A percentile compares a stretch with the other conserved stretches of the same genome.
Evolutionary conservation across 2,113 vertebrate species (phyloP).

Genomic region (Carassius gibelio): DNA sequence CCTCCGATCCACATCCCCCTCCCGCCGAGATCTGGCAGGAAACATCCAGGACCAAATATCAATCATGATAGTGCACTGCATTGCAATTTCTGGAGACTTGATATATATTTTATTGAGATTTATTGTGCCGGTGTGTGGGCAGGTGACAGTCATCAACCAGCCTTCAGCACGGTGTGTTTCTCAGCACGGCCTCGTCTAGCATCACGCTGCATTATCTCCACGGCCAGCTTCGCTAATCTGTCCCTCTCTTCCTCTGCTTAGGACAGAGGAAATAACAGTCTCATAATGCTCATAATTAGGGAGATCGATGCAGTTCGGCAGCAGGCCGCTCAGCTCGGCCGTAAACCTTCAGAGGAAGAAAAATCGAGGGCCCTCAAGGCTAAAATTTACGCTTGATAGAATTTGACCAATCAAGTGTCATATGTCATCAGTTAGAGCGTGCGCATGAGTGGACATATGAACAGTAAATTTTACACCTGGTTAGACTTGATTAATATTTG

Average conservation of each 20-base stretch:
- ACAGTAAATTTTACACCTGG: slow-evolving; percentile 45
- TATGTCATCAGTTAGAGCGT: slow-evolving; percentile 25
- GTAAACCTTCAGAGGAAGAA: slow-evolving; percentile 42
- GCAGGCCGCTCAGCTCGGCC: slow-evolving; percentile 12
- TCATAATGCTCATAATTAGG: slow-evolving; percentile 55
- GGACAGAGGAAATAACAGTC: slow-evolving; percentile 45
- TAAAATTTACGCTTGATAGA: slow-evolving; percentile 41
- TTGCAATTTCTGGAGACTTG: slow-evolving; percentile 39
- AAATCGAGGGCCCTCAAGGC: slow-evolving; percentile 10
- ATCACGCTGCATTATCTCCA: slow-evolving; percentile 49
- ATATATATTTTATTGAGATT: slow-evolving; percentile 51
- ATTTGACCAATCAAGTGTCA: slow-evolving; percentile 17
- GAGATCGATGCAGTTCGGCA: slow-evolving; percentile 51
- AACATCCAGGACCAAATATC: slow-evolving; percentile 36
- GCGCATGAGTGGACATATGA: slow-evolving; percentile 38
- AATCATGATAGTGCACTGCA: slow-evolving; percentile 47
- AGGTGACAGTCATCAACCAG: slow-evolving; percentile 55
- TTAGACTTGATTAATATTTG: slow-evolving; percentile 41
- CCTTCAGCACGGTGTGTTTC: slow-evolving; percentile 20
- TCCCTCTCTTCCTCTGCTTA: background rate
- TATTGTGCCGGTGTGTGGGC: slow-evolving; percentile 48
- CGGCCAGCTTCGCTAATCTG: slow-evolving; percentile 30
- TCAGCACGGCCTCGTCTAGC: background rate
- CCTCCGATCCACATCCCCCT: background rate
- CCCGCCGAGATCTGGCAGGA: background rate